Percentiles rank a stretch among this genome's conserved stretches.
phyloP scores from a whole-genome alignment of 2,888 invertebrate genomes.

The Abscondita cerata region DNA sequence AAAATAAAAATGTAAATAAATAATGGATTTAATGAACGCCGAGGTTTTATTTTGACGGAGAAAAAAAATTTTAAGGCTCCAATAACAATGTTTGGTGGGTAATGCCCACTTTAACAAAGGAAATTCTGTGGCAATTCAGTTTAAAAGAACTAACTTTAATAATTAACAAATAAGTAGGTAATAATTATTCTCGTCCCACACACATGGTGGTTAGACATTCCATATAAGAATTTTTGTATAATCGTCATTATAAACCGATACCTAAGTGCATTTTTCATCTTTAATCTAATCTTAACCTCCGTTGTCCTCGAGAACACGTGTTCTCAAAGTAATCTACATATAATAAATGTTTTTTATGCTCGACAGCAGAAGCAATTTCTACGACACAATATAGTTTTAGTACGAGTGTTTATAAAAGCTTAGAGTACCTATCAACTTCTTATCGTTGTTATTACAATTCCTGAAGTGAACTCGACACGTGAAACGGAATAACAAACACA shows the following conservation, averaged over 20 bases:
- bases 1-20: too few species aligned
- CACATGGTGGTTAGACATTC: not conserved
- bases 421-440: constrained; percentile 4
- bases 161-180: not conserved
- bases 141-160: too few species aligned
- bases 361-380: constrained; percentile 19
- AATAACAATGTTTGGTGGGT: too few species aligned
- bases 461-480: constrained; percentile 5
- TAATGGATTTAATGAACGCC: too few species aligned
- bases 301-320: constrained; percentile 24
- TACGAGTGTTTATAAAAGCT: constrained; percentile 11
- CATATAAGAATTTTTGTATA: not conserved
- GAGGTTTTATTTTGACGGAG: too few species aligned
- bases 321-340: constrained; percentile 17
- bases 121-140: too few species aligned
- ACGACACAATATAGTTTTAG: constrained; percentile 5
- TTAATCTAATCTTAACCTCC: constrained; percentile 17
- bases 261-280: constrained; percentile 11
- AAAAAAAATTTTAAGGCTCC: too few species aligned
- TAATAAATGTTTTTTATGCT: constrained; percentile 13
- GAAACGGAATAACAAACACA: constrained; percentile 20
- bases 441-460: constrained; percentile 15
- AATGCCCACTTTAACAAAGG: too few species aligned
- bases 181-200: not conserved
- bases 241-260: constrained; percentile 12